These are phyloP conservation scores for Neria commutata DNA, from an alignment of 2,888 invertebrate genomes.

Conservation along the genomic window DNA sequence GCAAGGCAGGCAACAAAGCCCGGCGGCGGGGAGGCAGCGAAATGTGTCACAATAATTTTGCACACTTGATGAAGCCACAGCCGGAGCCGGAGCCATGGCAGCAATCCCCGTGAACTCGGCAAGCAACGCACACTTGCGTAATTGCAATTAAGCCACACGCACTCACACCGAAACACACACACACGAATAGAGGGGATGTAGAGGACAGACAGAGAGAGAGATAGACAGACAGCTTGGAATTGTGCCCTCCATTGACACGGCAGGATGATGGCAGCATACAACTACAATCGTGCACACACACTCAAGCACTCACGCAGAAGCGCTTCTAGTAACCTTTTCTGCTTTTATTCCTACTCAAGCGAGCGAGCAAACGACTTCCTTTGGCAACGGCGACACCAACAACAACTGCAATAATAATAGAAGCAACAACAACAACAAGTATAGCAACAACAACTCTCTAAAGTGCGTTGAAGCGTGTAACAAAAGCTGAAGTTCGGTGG, in stretches of 20 bases:
- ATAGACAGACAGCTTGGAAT: too few species aligned
- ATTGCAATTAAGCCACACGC: conserved; percentile 14
- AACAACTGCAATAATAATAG: too few species aligned
- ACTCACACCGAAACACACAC: conserved; percentile 11
- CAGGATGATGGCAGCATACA: neutral
- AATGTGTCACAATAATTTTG: conserved; percentile 57
- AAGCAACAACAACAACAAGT: neutral
- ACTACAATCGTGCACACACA: neutral
- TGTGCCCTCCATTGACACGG: too few species aligned
- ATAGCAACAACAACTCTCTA: neutral
- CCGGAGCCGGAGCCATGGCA: neutral
- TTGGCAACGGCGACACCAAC: neutral
- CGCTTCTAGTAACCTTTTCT: neutral
- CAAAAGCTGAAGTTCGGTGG: conserved; percentile 29
- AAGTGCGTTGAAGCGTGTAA: conserved; percentile 15
- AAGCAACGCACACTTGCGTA: conserved; percentile 10
- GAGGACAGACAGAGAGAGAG: too few species aligned
- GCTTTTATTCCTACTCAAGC: too few species aligned
- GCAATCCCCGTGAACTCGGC: conserved; percentile 28
- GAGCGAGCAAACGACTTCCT: neutral
- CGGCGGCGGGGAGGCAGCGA: conserved; percentile 9
- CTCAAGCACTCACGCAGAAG: too few species aligned
- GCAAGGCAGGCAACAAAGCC: conserved; percentile 22
- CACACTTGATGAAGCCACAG: conserved; percentile 43
- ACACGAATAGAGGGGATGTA: neutral